Base-by-base conservation (phyloP, 2,113 vertebrate genomes). In the Neodontobutis hainanensis region DNA sequence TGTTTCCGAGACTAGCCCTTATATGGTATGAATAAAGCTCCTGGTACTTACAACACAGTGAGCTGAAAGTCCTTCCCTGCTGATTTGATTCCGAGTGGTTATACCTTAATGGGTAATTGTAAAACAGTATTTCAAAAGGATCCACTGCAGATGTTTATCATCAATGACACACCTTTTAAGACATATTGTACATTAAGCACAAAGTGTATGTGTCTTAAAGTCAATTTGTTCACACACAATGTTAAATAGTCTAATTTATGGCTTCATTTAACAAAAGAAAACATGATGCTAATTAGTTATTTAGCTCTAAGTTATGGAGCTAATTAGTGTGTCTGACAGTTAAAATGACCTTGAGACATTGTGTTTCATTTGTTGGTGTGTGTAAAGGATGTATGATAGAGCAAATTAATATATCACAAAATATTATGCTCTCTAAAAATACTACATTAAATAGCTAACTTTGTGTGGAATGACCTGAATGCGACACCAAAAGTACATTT, bases 1-100 rank as follows among this genome's bases (percentile, higher is more conserved):
- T 10, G 40, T 79, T 82, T 84, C 65, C 5, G 9, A 43, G 50
- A 19, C 55, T 10, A 50, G 40, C 16, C 32, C 0, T 27, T 66
- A 47, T 35, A 51, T 49, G 34, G 15, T 36, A 49, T 15, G 65
- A 47, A 52, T 47, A 69, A 61, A 60, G 2, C 1, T 32, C 27
- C 58, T 50, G 0, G 11, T 64, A 19, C 16, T 59, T 48, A 10
- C 35, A 19, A 34, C 2, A 9, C 53, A 27, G 14, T 60, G 51
- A 12, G 11, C 12, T 27, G 14, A 51, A 40, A 59, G 51, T 68
- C 6, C 46, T 42, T 73, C 15, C 44, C 36, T 44, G 50, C 71
- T 50, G 27, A 38, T 53, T 15, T 36, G 9, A 36, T 27, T n/a
- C 40, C 62, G 1, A 35, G 34, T 12, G 27, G 38, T 14, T 44